These are phyloP conservation scores for Brachylomia viminalis DNA, from an alignment of 2,888 invertebrate species.

Conservation along the genomic window DNA sequence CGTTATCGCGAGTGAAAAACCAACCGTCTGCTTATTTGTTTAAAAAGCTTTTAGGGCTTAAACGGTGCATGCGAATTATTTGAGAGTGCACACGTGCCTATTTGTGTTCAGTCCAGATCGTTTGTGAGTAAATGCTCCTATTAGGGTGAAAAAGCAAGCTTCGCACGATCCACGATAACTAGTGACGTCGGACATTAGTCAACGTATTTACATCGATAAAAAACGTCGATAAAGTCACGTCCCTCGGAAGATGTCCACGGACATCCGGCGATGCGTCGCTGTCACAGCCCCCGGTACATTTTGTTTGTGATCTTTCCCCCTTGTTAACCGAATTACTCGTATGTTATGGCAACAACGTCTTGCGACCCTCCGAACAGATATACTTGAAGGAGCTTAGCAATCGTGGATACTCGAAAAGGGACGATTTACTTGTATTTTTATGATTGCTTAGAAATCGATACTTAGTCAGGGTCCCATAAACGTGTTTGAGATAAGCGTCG, in stretches of 20 bases:
- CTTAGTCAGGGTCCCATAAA: slow-evolving; percentile 25
- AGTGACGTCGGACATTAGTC: slow-evolving; percentile 52
- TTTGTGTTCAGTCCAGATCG: slow-evolving; percentile 45
- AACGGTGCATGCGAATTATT: slow-evolving; percentile 60
- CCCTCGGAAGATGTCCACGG: slow-evolving; percentile 71
- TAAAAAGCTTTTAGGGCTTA: slow-evolving; percentile 59
- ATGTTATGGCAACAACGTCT: slow-evolving; percentile 84
- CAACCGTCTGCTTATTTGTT: slow-evolving; percentile 53
- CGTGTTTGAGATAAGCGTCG: slow-evolving; percentile 36
- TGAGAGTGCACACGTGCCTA: slow-evolving; percentile 55
- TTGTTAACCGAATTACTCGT: slow-evolving; percentile 81
- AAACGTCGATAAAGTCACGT: slow-evolving; percentile 85
- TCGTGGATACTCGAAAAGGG: slow-evolving; percentile 47
- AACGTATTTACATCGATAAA: slow-evolving; percentile 76
- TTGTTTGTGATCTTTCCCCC: slow-evolving; percentile 72
- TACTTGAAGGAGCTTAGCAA: slow-evolving; percentile 74
- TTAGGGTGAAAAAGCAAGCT: slow-evolving; percentile 38
- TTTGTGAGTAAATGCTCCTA: slow-evolving; percentile 43
- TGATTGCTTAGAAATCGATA: slow-evolving; percentile 47
- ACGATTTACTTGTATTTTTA: slow-evolving; percentile 60
- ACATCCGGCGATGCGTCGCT: slow-evolving; percentile 86
- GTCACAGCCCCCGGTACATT: slow-evolving; percentile 68
- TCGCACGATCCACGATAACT: slow-evolving; percentile 31
- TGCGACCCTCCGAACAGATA: slow-evolving; percentile 83
- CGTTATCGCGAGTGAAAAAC: slow-evolving; percentile 49